Base-by-base conservation (phyloP, 1,140 invertebrate species). In the Trachymyrmex cornetzi region DNA sequence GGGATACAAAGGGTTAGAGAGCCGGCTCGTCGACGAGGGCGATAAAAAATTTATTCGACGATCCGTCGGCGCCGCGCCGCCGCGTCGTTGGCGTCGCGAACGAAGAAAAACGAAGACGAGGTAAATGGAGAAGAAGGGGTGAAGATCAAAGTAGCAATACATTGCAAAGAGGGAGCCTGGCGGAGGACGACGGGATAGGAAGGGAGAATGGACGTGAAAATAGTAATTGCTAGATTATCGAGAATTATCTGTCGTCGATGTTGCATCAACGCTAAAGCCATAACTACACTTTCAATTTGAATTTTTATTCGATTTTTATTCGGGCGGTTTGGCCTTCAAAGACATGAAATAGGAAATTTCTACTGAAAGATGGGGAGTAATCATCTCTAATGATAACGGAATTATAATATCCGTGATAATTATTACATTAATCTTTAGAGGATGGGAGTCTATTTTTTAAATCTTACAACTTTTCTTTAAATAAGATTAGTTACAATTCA, bases 41-140 rank as follows among this genome's bases (percentile, higher is more conserved):
- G 77, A 88, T 90, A 80, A 87, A 90, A 87, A 77, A 90, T 88
- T 88, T 88, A 90, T 88, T 74, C 66, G 87, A 67, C 89, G 69
- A 90, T 87, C 77, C 53, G 67, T 71, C 61, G 57, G 63, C 74
- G 66, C 74, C 57, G 82, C 38, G 59, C 30, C 16, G 30, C 48
- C 72, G 80, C 64, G 77, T 71, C 85, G 86, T 38, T 84, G 61
- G 80, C 81, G 48, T 69, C 57, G 84, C 48, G 86, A 82, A 59
- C 61, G 63, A 22, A 38, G 61, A 44, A 74, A 64, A 71, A 87
- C 72, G 30, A 67, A 71, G 12, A 63, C 55, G 22, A 50, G 19
- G 27, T 34, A n/a, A 48, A 30, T 34, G 34, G n/a, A 48, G 55
- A 27, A 27, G 16, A 27, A 59, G 61, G 34, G 64, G 16, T 64